These are phyloP conservation scores for Sus cebifrons DNA, from an alignment of 2,797 vertebrate species.

Conservation along the genomic window DNA sequence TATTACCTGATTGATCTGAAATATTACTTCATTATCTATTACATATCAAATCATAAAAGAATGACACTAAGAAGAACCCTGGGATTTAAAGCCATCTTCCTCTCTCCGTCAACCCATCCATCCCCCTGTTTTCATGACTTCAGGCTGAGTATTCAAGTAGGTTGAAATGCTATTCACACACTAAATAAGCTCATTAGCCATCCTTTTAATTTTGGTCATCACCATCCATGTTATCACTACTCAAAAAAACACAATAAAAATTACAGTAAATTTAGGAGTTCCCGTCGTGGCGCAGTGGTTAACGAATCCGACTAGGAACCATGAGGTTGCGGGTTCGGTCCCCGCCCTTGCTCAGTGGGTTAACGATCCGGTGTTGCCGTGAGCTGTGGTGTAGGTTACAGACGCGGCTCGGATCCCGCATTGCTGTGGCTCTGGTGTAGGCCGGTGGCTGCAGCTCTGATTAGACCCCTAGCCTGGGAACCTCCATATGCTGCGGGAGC, in stretches of 20 bases:
- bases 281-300: too few species aligned
- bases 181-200: background rate
- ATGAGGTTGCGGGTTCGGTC: too few species aligned
- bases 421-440: too few species aligned
- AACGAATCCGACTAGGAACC: too few species aligned
- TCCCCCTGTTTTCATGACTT: background rate
- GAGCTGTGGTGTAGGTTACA: too few species aligned
- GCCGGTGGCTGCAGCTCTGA: too few species aligned
- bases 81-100: background rate
- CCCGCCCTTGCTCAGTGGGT: too few species aligned
- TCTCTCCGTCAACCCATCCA: rapidly evolving
- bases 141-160: background rate
- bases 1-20: background rate
- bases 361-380: too few species aligned
- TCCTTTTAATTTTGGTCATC: slow-evolving; percentile 13
- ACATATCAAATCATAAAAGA: background rate
- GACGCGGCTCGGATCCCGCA: too few species aligned
- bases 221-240: background rate
- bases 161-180: background rate
- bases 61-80: background rate
- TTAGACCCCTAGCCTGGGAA: too few species aligned
- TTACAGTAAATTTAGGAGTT: slow-evolving; percentile 35
- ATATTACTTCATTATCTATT: slow-evolving; percentile 13
- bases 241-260: slow-evolving; percentile 63
- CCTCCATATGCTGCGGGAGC: too few species aligned